Base-by-base conservation (phyloP, 2,888 invertebrate genomes). In the Saturnia pavonia region DNA sequence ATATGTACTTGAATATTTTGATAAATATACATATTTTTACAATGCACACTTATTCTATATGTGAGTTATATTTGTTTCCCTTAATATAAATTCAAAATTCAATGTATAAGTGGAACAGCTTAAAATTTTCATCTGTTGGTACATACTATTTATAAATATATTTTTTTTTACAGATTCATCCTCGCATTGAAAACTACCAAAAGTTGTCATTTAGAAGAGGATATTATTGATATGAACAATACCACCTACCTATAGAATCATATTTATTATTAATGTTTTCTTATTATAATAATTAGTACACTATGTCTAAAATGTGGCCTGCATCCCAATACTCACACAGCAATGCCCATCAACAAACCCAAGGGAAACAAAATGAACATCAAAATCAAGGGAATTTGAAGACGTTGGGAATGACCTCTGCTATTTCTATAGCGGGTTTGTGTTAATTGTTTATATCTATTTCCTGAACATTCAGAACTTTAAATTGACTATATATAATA, bases 381-480 rank as follows among this genome's bases (percentile, higher is more conserved):
- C 92, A 95, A 74, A 95, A 93, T 77, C 94, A 94, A 75, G 94
- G 94, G 80, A 95, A 95, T 80, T 87, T 95, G 76, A 95, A 95
- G 80, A 96, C 96, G 11, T 84, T 97, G 84, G 99, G 99, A 71
- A 98, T 99, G 96, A 99, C 99, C 11, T 98, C 98, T 34, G 98
- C 99, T 72, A 98, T 99, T 76, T 98, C 98, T 78, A 95, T 96
- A 85, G 98, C 98, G 74, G 96, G 95, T 98, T 63, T 85, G 89
- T 87, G 72, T n/a, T 12, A 69, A 22, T 60, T 70, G 42, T 69
- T 22, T 43, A 7, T 27, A 34, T 34, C 2, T 4, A 34, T 6
- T n/a, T n/a, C n/a, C n/a, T n/a, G n/a, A n/a, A n/a, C n/a, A n/a
- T n/a, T n/a, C n/a, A n/a, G n/a, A n/a, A n/a, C n/a, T n/a, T n/a